These are phyloP conservation scores for Heterodera filipjevi DNA, from an alignment of 2,888 invertebrate species.

Conservation along the genomic window DNA sequence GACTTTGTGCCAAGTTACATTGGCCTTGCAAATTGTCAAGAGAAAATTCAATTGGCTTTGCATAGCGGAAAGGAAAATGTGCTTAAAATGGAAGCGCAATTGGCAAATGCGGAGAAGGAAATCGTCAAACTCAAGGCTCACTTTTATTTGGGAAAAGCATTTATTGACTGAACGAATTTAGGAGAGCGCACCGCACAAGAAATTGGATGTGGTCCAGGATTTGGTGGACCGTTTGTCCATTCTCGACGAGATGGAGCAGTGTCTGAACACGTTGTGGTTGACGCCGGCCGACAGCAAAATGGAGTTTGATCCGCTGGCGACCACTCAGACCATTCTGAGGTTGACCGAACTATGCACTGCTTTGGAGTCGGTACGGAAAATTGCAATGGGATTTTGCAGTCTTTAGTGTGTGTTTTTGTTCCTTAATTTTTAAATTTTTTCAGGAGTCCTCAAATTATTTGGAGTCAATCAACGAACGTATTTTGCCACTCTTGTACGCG, in stretches of 20 bases:
- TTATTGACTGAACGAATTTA: constrained; percentile 2
- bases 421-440: neutral
- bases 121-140: constrained; percentile 16
- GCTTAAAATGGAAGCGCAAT: constrained; percentile 9
- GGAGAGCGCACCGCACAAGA: constrained; percentile 23
- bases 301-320: constrained; percentile 22
- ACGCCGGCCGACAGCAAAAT: constrained; percentile 17
- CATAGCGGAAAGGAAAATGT: constrained; percentile 25
- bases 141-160: neutral
- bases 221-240: constrained; percentile 25
- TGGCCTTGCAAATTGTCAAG: constrained; percentile 32
- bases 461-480: constrained; percentile 35
- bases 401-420: neutral
- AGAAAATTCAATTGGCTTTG: constrained; percentile 29
- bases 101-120: constrained; percentile 24
- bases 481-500: constrained; percentile 29
- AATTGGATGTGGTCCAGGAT: constrained; percentile 20
- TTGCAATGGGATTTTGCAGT: too few species aligned
- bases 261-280: constrained; percentile 30
- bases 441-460: constrained; percentile 13
- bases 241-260: constrained; percentile 31
- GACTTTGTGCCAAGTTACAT: constrained; percentile 31
- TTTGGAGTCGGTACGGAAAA: constrained; percentile 16
- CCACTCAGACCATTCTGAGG: constrained; percentile 17
- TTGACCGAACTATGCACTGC: constrained; percentile 24